Evolutionary conservation across 2,888 invertebrate genomes (phyloP).

Genomic region (Palloptera scutellata): DNA sequence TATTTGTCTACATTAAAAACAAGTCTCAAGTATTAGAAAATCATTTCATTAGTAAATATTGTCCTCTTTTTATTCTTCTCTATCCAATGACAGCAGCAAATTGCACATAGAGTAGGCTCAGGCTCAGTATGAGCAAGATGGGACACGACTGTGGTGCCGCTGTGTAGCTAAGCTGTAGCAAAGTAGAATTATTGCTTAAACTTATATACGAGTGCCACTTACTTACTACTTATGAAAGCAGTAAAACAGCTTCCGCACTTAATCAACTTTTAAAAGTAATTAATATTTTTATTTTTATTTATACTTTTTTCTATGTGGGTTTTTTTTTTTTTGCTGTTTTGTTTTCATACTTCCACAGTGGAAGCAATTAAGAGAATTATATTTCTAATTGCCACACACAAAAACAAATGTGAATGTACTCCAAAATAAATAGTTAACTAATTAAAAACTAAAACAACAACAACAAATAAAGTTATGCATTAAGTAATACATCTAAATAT

Average conservation of each 20-base stretch:
- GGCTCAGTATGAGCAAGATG: not conserved
- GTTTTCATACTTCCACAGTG: too few species aligned
- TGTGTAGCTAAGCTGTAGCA: too few species aligned
- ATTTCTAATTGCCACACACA: too few species aligned
- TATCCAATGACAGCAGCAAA: slow-evolving; percentile 26
- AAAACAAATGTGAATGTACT: too few species aligned
- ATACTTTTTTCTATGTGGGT: not conserved
- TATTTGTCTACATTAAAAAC: slow-evolving; percentile 28
- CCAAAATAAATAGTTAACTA: too few species aligned
- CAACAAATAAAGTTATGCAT: too few species aligned
- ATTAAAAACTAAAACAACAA: too few species aligned
- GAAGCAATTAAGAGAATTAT: too few species aligned
- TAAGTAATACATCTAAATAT: too few species aligned
- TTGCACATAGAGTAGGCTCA: slow-evolving; percentile 23
- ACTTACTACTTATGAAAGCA: slow-evolving; percentile 34
- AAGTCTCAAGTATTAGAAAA: slow-evolving; percentile 19
- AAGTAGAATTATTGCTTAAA: too few species aligned
- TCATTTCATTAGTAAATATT: slow-evolving; percentile 15
- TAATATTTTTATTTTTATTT: slow-evolving; percentile 26
- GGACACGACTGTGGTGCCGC: too few species aligned
- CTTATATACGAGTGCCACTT: not conserved
- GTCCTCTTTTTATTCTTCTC: not conserved
- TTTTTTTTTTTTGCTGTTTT: too few species aligned
- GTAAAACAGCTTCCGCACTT: slow-evolving; percentile 52
- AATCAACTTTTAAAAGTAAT: slow-evolving; percentile 34